Conservation (phyloP, 2,113 vertebrate genomes). For the Elephas maximus region DNA sequence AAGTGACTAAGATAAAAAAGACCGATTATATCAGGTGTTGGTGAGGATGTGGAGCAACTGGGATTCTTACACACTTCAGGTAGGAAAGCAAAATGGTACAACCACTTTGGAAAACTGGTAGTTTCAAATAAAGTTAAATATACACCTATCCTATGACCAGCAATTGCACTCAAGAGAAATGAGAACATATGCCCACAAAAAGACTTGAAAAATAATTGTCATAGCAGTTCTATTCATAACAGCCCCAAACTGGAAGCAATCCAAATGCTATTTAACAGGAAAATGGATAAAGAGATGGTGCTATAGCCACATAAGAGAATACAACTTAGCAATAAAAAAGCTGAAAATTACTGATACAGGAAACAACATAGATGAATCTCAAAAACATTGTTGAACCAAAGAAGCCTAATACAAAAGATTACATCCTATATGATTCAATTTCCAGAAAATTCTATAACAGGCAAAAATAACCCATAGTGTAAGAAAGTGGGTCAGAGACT, state of each 20-base stretch:
- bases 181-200: background rate
- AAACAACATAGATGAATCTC: background rate
- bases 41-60: background rate
- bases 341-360: background rate
- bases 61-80: background rate
- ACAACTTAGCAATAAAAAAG: background rate
- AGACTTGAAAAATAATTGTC: background rate
- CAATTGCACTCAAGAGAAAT: background rate
- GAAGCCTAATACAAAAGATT: background rate
- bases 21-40: background rate
- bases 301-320: background rate
- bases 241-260: background rate
- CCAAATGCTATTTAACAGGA: too few species aligned
- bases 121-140: background rate
- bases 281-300: background rate
- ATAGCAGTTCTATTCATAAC: background rate
- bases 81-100: background rate
- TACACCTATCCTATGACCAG: background rate
- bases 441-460: background rate
- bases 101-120: background rate
- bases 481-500: background rate
- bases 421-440: background rate
- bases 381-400: background rate
- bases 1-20: background rate
- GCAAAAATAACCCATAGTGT: background rate